A percentile compares a stretch with the other conserved stretches of the same genome.
Conservation (phyloP, 2,113 vertebrate species). For the Rallus limicola region DNA sequence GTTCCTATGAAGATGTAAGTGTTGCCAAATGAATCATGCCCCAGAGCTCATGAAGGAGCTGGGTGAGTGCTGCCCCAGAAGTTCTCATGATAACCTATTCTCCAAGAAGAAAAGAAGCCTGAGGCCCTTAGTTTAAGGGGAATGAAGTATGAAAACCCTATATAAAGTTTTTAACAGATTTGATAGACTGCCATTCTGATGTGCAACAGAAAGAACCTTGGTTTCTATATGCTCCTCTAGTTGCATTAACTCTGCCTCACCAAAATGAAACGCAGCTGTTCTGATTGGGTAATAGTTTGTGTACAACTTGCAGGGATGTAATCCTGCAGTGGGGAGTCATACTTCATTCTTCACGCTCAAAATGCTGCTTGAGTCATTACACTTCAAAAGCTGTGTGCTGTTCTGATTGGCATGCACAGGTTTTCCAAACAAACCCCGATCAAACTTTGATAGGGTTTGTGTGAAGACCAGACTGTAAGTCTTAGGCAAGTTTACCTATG, state of each 20-base stretch:
- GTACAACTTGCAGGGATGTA: background rate
- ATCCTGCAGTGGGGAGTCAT: background rate
- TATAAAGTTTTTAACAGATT: background rate
- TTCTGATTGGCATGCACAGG: fast-evolving
- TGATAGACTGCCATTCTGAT: background rate
- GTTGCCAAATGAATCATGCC: background rate
- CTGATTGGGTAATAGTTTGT: background rate
- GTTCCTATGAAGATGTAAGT: background rate
- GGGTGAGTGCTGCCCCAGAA: background rate
- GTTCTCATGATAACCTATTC: background rate
- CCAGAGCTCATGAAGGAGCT: background rate
- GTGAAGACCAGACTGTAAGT: background rate
- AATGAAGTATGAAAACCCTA: background rate
- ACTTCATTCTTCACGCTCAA: background rate
- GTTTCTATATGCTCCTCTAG: background rate
- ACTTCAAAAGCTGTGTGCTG: background rate
- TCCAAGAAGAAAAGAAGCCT: background rate
- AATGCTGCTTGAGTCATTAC: background rate
- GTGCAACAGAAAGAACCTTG: background rate
- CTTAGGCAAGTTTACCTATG: fast-evolving
- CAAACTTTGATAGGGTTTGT: background rate
- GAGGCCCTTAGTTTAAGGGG: background rate
- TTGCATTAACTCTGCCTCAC: background rate
- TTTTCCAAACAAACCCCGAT: background rate
- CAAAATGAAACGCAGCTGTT: background rate